Conservation (phyloP, 2,888 invertebrate species). For the Ornithoptera alexandrae region DNA sequence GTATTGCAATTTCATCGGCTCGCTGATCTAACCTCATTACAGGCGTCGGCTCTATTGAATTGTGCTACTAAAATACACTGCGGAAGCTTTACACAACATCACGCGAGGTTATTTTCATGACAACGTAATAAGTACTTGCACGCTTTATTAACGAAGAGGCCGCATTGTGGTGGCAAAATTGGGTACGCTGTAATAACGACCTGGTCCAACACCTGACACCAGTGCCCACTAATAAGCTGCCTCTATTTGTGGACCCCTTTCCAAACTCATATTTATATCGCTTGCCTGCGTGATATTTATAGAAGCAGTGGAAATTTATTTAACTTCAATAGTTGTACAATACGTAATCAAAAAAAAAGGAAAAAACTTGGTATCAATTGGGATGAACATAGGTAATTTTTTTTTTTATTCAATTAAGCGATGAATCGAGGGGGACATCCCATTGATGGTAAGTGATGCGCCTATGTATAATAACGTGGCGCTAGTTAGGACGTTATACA, state of each 20-base stretch:
- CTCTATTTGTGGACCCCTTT: background rate
- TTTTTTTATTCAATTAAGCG: too few species aligned
- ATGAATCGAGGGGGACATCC: too few species aligned
- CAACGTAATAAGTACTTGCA: background rate
- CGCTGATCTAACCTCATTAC: background rate
- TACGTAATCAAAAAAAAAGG: too few species aligned
- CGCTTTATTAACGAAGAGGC: background rate
- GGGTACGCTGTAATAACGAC: background rate
- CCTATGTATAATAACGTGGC: too few species aligned
- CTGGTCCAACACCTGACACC: background rate
- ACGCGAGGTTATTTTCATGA: conserved; percentile 4
- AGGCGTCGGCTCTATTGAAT: conserved; percentile 2
- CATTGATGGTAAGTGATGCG: too few species aligned
- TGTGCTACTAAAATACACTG: background rate
- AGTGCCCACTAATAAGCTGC: background rate
- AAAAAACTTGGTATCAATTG: too few species aligned
- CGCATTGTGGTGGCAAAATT: background rate
- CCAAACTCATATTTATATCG: background rate
- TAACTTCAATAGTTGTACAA: too few species aligned
- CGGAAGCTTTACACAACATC: background rate
- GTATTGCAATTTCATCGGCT: too few species aligned
- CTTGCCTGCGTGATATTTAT: too few species aligned
- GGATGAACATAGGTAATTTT: too few species aligned
- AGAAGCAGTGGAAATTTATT: too few species aligned
- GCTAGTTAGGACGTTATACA: too few species aligned